phyloP scores from a whole-genome alignment of 2,888 invertebrate species.

The Eupithecia tripunctaria region DNA sequence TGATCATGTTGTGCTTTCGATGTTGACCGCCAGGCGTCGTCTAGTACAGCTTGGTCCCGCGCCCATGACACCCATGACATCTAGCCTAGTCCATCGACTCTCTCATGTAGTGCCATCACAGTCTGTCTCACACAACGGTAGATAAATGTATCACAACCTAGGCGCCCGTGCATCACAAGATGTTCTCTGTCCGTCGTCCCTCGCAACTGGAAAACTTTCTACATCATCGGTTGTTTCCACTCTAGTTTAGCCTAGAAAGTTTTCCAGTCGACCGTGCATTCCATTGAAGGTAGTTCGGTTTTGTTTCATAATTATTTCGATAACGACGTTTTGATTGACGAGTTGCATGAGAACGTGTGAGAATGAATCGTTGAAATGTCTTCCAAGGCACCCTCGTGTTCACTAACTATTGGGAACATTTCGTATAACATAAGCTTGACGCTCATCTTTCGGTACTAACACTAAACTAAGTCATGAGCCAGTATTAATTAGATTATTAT shows the following conservation, averaged over 20 bases:
- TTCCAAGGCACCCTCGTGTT: constrained; percentile 75
- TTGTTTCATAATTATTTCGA: constrained; percentile 62
- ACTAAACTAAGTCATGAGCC: constrained; percentile 63
- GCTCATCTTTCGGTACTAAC: constrained; percentile 72
- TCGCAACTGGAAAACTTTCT: constrained; percentile 79
- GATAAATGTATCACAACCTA: constrained; percentile 84
- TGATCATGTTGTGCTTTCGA: constrained; percentile 82
- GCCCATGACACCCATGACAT: constrained; percentile 65
- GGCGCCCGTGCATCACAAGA: constrained; percentile 78
- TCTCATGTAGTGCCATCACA: constrained; percentile 75
- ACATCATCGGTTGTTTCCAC: constrained; percentile 63
- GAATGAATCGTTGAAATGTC: constrained; percentile 69
- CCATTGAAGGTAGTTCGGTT: constrained; percentile 60
- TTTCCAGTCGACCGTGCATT: constrained; percentile 70
- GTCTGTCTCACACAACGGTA: constrained; percentile 77
- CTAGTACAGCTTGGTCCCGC: constrained; percentile 74
- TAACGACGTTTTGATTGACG: constrained; percentile 48
- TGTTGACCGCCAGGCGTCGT: constrained; percentile 77
- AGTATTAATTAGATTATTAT: constrained; percentile 71
- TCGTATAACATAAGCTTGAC: constrained; percentile 73
- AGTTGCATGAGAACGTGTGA: constrained; percentile 56
- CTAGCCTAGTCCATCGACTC: constrained; percentile 70
- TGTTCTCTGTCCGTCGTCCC: constrained; percentile 62
- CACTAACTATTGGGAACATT: constrained; percentile 74
- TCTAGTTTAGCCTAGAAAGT: constrained; percentile 74